A percentile compares a stretch with the other conserved stretches of the same genome.
These are phyloP conservation scores for Crenuchus spilurus DNA, from an alignment of 2,797 vertebrate species.

Conservation along the genomic window DNA sequence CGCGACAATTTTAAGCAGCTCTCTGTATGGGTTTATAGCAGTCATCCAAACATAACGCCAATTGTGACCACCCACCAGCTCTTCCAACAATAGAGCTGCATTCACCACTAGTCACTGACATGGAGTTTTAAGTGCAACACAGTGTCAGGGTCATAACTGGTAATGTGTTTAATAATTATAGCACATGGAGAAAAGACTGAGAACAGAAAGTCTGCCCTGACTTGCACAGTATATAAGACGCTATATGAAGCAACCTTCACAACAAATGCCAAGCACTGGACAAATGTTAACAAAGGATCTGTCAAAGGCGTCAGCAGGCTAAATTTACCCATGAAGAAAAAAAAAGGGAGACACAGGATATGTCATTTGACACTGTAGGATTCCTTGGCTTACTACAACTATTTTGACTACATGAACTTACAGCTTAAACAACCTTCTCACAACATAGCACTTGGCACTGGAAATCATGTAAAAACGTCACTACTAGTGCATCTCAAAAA, in stretches of 20 bases:
- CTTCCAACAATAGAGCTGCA: neutral
- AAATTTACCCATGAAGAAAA: constrained; percentile 43
- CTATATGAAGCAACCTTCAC: neutral
- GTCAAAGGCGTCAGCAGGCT: constrained; percentile 29
- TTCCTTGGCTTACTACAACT: constrained; percentile 20
- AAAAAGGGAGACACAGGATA: constrained; percentile 19
- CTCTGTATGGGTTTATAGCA: constrained; percentile 37
- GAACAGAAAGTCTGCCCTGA: neutral
- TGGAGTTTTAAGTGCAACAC: too few species aligned
- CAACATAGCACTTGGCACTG: neutral
- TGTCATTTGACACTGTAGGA: constrained; percentile 35
- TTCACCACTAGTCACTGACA: neutral
- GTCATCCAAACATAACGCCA: constrained; percentile 38
- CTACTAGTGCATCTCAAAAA: too few species aligned
- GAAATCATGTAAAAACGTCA: neutral
- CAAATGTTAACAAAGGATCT: constrained; percentile 19
- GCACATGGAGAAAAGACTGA: neutral
- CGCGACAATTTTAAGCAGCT: constrained; percentile 42
- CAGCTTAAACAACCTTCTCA: constrained; percentile 15
- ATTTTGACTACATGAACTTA: constrained; percentile 22
- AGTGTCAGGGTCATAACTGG: neutral
- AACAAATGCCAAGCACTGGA: neutral
- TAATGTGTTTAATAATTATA: neutral
- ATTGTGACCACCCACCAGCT: neutral
- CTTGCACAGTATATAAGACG: neutral